phyloP scores from a whole-genome alignment of 1,140 invertebrate genomes.

The Chironomus striatipennis region DNA sequence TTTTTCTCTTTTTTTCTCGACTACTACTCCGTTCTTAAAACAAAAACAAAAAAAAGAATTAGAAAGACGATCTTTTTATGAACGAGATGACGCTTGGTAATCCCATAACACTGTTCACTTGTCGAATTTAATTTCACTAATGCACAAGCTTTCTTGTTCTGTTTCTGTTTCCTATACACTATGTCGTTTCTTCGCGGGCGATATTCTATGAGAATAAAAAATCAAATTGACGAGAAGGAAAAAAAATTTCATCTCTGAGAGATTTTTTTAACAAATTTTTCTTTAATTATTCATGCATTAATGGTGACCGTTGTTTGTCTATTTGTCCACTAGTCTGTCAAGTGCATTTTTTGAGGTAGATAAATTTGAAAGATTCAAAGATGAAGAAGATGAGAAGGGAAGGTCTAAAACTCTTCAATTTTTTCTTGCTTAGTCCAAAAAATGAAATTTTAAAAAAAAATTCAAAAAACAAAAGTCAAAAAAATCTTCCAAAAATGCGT shows the following conservation, averaged over 20 bases:
- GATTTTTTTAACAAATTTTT: background rate
- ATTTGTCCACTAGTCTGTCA: too few species aligned
- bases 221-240: too few species aligned
- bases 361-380: too few species aligned
- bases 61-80: background rate
- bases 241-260: background rate
- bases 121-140: constrained; percentile 16
- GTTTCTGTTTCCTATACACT: background rate
- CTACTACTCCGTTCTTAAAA: background rate
- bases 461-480: too few species aligned
- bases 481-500: too few species aligned
- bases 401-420: too few species aligned
- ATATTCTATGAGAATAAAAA: background rate
- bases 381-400: too few species aligned
- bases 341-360: too few species aligned
- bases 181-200: background rate
- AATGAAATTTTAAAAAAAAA: too few species aligned
- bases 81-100: background rate
- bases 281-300: background rate
- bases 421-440: too few species aligned
- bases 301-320: too few species aligned
- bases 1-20: background rate
- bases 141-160: background rate
- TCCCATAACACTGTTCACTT: constrained; percentile 17
- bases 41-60: too few species aligned